Evolutionary conservation across 2,797 vertebrate species (phyloP).

Genomic region (Miichthys miiuy): DNA sequence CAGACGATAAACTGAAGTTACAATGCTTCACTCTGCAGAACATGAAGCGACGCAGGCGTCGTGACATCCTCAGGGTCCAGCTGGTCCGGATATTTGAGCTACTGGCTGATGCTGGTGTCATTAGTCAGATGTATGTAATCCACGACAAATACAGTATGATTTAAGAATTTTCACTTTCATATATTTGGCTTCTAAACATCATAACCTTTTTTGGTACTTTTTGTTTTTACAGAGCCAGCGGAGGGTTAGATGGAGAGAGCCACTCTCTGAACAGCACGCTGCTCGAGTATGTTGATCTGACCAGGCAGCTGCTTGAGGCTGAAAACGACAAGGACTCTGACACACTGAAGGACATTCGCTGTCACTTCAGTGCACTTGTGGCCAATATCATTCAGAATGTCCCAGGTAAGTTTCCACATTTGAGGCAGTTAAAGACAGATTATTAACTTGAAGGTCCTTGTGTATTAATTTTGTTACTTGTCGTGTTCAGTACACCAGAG

Average conservation of each 20-base stretch:
- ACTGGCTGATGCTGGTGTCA: constrained; percentile 97
- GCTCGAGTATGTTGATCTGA: constrained; percentile 98
- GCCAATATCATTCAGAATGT: constrained; percentile 99
- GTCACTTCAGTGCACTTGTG: constrained; percentile 99
- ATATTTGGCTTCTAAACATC: not conserved
- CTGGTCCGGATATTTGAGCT: constrained; percentile 99
- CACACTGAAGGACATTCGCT: constrained; percentile 96
- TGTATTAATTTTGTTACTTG: not conserved
- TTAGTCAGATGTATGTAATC: constrained; percentile 94
- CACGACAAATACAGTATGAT: not conserved
- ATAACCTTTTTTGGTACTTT: not conserved
- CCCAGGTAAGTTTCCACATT: constrained; percentile 86
- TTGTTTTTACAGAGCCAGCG: constrained; percentile 89
- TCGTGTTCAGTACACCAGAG: constrained; percentile 93
- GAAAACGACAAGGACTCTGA: constrained; percentile 99
- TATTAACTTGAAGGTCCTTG: not conserved
- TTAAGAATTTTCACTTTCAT: not conserved
- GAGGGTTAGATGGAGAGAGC: constrained; percentile 96
- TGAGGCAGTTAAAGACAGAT: not conserved
- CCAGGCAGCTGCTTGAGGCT: constrained; percentile 95
- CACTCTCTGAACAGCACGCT: constrained; percentile 97
- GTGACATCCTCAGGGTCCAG: constrained; percentile 98
- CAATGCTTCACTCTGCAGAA: constrained; percentile 84
- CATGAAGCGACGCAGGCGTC: constrained; percentile 99
- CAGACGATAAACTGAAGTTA: not conserved